A percentile compares a stretch with the other conserved stretches of the same genome.
phyloP scores from a whole-genome alignment of 2,113 vertebrate genomes.

The Neotoma lepida region DNA sequence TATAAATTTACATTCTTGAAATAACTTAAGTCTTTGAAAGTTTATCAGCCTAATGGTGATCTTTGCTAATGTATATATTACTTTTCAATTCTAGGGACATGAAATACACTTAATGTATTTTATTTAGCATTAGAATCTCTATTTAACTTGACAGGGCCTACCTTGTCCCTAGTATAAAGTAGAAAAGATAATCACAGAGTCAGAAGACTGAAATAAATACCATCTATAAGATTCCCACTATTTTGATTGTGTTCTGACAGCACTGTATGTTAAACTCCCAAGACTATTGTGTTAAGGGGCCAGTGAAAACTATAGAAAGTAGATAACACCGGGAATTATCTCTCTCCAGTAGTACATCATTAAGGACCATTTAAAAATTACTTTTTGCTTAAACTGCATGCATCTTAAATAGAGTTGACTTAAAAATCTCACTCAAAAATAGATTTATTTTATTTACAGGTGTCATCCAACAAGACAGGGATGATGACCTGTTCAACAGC shows the following conservation, averaged over 20 bases:
- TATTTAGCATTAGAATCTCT: not conserved
- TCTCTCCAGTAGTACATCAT: not conserved
- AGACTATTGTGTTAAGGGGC: not conserved
- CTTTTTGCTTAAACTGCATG: slow-evolving; percentile 71
- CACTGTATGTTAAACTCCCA: not conserved
- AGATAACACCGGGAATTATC: not conserved
- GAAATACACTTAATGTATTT: not conserved
- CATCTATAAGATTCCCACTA: not conserved
- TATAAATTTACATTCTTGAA: slow-evolving; percentile 29
- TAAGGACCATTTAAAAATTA: slow-evolving; percentile 37
- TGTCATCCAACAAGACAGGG: slow-evolving; percentile 81
- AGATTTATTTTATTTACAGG: slow-evolving; percentile 82
- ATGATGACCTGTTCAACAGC: slow-evolving; percentile 78
- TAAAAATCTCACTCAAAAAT: slow-evolving; percentile 79
- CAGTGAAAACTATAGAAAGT: not conserved
- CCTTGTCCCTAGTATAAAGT: not conserved
- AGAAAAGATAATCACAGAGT: slow-evolving; percentile 31
- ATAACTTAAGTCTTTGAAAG: slow-evolving; percentile 25
- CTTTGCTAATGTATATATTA: slow-evolving; percentile 10
- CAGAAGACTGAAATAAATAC: not conserved
- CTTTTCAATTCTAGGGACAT: not conserved
- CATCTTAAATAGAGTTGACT: slow-evolving; percentile 70
- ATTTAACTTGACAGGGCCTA: not conserved
- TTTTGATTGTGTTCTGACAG: not conserved
- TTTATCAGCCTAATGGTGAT: slow-evolving; percentile 18